These are phyloP conservation scores for Haliclona indistincta DNA, from an alignment of 37 sponge, comb jelly and placozoan genomes.

Conservation along the genomic window DNA sequence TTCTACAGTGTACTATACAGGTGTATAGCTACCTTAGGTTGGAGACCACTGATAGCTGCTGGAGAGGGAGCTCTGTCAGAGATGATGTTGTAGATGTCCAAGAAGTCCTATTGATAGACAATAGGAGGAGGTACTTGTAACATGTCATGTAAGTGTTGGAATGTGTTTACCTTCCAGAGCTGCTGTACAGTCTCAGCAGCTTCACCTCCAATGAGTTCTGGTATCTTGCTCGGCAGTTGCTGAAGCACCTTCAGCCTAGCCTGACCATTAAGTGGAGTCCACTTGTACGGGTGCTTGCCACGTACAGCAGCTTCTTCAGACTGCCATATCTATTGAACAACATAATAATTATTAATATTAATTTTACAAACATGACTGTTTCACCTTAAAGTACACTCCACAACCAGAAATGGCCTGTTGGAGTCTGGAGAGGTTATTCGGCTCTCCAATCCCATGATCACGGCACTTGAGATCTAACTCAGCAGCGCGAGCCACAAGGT, in stretches of 20 bases:
- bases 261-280: background rate
- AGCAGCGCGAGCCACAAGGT: background rate
- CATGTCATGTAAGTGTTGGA: too few relatives aligned
- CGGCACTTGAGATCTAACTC: background rate
- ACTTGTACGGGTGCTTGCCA: background rate
- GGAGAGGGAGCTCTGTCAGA: too few relatives aligned
- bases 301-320: too few relatives aligned
- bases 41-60: too few relatives aligned
- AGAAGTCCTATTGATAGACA: too few relatives aligned
- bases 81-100: too few relatives aligned
- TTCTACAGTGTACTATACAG: too few relatives aligned
- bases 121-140: too few relatives aligned
- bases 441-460: background rate
- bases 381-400: too few relatives aligned
- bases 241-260: conserved; percentile 3
- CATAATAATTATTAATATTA: too few relatives aligned
- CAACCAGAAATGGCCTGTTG: conserved; percentile 2
- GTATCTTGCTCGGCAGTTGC: background rate
- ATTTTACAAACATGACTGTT: too few relatives aligned
- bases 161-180: conserved; percentile 9
- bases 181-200: background rate
- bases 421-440: background rate
- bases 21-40: too few relatives aligned
- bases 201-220: background rate
- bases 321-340: background rate